These are phyloP conservation scores for Isoperla grammatica DNA, from an alignment of 2,888 invertebrate species.

Conservation along the genomic window DNA sequence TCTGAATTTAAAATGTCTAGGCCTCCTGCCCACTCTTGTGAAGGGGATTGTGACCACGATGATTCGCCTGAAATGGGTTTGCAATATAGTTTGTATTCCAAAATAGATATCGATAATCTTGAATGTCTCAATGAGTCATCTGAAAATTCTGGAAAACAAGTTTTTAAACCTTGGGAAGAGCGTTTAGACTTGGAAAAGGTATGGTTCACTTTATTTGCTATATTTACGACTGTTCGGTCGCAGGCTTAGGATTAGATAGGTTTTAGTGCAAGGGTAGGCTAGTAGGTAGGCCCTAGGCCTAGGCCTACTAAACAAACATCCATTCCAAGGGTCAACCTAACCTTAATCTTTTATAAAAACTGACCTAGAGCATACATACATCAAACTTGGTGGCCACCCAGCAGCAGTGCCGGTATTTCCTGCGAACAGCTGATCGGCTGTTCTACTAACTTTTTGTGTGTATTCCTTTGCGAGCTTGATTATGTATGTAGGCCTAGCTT, in stretches of 20 bases:
- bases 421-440: no score
- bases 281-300: no score
- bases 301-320: not conserved
- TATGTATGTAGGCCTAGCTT: no score
- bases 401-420: no score
- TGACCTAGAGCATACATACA: not conserved
- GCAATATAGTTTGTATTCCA: conserved; percentile 78
- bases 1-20: conserved; percentile 22
- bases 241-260: no score
- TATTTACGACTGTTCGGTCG: no score
- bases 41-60: conserved; percentile 56
- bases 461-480: no score
- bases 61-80: conserved; percentile 64
- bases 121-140: conserved; percentile 85
- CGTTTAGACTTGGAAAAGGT: conserved; percentile 72
- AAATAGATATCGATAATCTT: conserved; percentile 81
- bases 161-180: conserved; percentile 91
- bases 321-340: no score
- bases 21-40: conserved; percentile 49
- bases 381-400: not conserved
- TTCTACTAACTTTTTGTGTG: no score
- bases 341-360: conserved; percentile 9
- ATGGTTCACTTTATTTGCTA: no score
- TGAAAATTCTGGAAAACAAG: conserved; percentile 79
- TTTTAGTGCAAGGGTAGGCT: no score